A percentile compares a stretch with the other conserved stretches of the same genome.
Conservation (phyloP, 2,888 invertebrate genomes). For the Cosmia pyralina region DNA sequence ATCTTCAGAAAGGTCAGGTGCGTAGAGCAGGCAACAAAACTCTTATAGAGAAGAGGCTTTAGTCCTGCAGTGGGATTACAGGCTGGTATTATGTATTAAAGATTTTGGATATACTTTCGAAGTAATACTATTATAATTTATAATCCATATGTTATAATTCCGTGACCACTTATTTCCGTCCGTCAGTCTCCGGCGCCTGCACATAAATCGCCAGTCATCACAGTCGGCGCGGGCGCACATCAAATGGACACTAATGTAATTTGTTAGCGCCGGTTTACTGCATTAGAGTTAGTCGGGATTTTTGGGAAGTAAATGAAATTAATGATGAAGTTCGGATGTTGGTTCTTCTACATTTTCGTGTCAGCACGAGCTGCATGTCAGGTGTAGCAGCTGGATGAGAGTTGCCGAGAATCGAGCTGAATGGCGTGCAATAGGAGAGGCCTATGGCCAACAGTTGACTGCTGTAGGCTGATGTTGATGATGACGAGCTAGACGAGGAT, state of each 20-base stretch:
- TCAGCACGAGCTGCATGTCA: not conserved
- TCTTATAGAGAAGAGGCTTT: too few species aligned
- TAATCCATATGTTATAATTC: not conserved
- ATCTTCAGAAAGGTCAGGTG: too few species aligned
- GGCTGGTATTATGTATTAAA: too few species aligned
- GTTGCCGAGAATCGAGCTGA: too few species aligned
- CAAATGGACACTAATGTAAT: conserved; percentile 70
- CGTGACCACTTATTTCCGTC: conserved; percentile 52
- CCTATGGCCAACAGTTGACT: too few species aligned
- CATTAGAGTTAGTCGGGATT: conserved; percentile 42
- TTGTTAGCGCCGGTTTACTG: conserved; percentile 64
- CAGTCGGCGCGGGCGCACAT: conserved; percentile 59
- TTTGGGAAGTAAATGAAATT: conserved; percentile 28
- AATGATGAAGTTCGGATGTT: not conserved
- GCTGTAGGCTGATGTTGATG: too few species aligned
- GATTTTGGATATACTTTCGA: not conserved
- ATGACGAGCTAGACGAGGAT: too few species aligned
- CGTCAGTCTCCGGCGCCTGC: conserved; percentile 71
- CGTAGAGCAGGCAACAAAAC: too few species aligned
- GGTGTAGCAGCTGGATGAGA: too few species aligned
- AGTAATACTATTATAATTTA: not conserved
- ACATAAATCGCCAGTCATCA: conserved; percentile 67
- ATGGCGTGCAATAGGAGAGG: too few species aligned
- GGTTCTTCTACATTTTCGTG: not conserved
- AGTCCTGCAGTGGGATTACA: too few species aligned